Base-by-base conservation (phyloP, 2,888 invertebrate genomes). In the Idaea dimidiata region DNA sequence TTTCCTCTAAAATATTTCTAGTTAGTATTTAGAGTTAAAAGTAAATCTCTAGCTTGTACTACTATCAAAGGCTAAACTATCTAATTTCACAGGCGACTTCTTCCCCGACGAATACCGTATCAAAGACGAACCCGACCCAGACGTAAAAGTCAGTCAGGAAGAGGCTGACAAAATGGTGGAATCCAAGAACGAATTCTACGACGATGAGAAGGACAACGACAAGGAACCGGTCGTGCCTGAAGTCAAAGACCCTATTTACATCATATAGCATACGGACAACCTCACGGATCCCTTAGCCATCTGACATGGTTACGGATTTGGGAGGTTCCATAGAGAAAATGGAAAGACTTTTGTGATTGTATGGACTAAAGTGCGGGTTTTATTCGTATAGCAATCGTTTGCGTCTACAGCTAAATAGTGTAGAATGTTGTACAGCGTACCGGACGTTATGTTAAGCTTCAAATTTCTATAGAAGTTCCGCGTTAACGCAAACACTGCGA, bases 161-260 rank as follows among this genome's bases (percentile, higher is more conserved):
- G 96, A 98, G 43, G 95, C 96, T 0, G 97, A 98, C 80, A 96
- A 96, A 80, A 94, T 95, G 79, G 94, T 97, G 0, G 97, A 98
- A 65, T 94, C 96, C 0, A 95, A 95, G 71, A 97, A 97, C 81
- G 98, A 98, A 85, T 98, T 97, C 91, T 98, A 95, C 76, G 96
- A 97, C 61, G 97, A 97, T 0, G 98, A 98, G 61, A 97, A 97
- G 72, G 98, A 98, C 86, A 96, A 98, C 74, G 98, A 98, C 75
- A 96, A 96, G 83, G 94, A 95, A 69, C 82, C 87, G 1, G 88
- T 67, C 0, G 59, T 93, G 32, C 69, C 77, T 0, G 91, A 93
- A 68, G 86, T 70, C 5, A 88, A 89, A 78, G 90, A 88, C 10
- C 82, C 89, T 6, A 43, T 53, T 17, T 58, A 58, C 58, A 58